These are phyloP conservation scores for Phalera bucephala DNA, from an alignment of 2,888 invertebrate genomes.

Conservation along the genomic window DNA sequence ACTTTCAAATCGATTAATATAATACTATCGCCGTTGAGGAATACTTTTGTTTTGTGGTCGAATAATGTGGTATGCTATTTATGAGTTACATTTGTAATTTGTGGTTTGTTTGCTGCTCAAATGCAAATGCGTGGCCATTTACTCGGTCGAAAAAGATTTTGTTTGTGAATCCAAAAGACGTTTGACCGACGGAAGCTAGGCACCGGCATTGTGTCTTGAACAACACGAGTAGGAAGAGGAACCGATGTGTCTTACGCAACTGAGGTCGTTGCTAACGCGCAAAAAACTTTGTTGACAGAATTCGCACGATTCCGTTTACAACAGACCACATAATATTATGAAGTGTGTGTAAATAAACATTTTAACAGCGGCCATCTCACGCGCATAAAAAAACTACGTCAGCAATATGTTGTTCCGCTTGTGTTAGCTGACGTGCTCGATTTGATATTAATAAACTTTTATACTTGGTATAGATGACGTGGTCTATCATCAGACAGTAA, in stretches of 20 bases:
- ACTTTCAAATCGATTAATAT: slow-evolving; percentile 11
- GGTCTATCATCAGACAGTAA: too few species aligned
- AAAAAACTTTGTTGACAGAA: slow-evolving; percentile 53
- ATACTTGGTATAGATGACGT: too few species aligned
- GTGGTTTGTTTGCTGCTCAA: slow-evolving; percentile 10
- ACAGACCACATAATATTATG: slow-evolving; percentile 10
- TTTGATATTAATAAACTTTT: not conserved
- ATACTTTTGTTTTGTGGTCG: slow-evolving; percentile 18
- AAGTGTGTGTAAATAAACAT: slow-evolving; percentile 10
- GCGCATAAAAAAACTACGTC: not conserved
- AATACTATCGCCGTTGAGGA: slow-evolving; percentile 7
- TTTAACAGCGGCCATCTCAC: slow-evolving; percentile 5
- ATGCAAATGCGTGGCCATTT: slow-evolving; percentile 16
- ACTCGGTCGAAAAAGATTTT: slow-evolving; percentile 19
- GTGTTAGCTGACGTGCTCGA: not conserved
- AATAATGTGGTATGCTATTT: too few species aligned
- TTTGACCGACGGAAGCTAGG: slow-evolving; percentile 56
- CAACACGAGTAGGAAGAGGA: slow-evolving; percentile 69
- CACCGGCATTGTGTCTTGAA: slow-evolving; percentile 46
- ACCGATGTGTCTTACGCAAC: slow-evolving; percentile 65
- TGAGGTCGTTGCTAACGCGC: slow-evolving; percentile 54
- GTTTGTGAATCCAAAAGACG: too few species aligned
- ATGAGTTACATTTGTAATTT: slow-evolving; percentile 13
- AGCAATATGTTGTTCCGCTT: slow-evolving; percentile 3
- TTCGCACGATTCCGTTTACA: slow-evolving; percentile 37